Evolutionary conservation across 2,888 invertebrate species (phyloP), one percentile per base, ranked within the genome.

Genomic region (Drosophila incognita): DNA sequence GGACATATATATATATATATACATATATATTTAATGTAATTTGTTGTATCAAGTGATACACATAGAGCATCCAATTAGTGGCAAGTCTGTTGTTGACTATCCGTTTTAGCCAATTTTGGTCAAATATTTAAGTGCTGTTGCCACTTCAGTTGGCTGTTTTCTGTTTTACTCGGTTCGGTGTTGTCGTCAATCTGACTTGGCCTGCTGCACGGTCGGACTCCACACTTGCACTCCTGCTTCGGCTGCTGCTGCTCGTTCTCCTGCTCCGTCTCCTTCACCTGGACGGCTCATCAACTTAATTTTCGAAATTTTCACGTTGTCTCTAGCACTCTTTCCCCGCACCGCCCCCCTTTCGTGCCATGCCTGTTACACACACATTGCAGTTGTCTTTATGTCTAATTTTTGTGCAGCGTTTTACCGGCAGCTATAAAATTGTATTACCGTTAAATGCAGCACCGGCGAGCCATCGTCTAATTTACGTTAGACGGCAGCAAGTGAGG

Each of bases 371-470:
- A 33, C 65, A 69, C 66, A 76, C 73, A 68, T 60, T 78, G 73
- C 69, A 79, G 70, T 74, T 76, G 78, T 74, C 74, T 82, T 82
- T 87, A 80, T 85, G 90, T 87, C 86, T 90, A 87, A 90, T 90
- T 86, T 85, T 81, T 83, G 80, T 87, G 90, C 90, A 74, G 75
- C 89, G 61, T 90, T 90, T 90, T 79, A 84, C 91, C 91, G 83
- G 91, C 89, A 90, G 87, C 87, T 89, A 87, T 87, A 90, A 90
- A 90, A 90, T 80, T 83, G 88, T 90, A 87, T 87, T 91, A 87
- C 87, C 91, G 87, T 87, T 87, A 87, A 91, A 88, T 90, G 90
- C 76, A 77, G 87, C 90, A 90, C 81, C 76, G 80, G 72, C 90
- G 83, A 81, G 78, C 76, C 90, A 72, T 88, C 89, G 91, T 87